Base-by-base conservation (phyloP, 2,888 invertebrate genomes). In the Sphaerophoria rueppellii region DNA sequence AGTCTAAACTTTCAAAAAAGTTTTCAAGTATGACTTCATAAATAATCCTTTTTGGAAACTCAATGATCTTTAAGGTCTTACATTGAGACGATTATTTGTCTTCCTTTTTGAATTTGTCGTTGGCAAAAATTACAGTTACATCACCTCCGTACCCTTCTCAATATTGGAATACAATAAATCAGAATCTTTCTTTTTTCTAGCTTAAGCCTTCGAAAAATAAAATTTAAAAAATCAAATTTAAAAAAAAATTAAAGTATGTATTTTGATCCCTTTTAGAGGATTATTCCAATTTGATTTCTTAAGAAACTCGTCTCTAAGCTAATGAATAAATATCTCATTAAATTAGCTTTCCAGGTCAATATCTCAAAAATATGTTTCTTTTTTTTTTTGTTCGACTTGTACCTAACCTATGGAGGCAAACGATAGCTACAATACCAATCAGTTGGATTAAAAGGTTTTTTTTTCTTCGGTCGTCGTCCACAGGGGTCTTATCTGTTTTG, bases 321-420 rank as follows among this genome's bases (percentile, higher is more conserved):
- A 72, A 80, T 81, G 85, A 85, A 85, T 85, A 85, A 85, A 81
- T 73, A 73, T 76, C 73, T 81, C 81, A 76, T 85, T 81, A 81
- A 81, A 76, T 73, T 73, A 76, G 85, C 69, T 70, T 85, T 73
- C 52, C 57, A 80, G 70, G 57, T 67, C 61, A 81, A 81, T 85
- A 70, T 73, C 76, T 85, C 81, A 81, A 81, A 85, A 76, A 72
- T 73, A 76, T 81, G 72, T 81, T 69, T 61, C 46, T 46, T 34
- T 11, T 40, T 37, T 52, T 54, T 54, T 54, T 54, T 9, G 54
- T 37, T 9, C 52, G n/a, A 52, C 52, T 52, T 52, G 57, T 58
- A 58, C 50, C 24, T 24, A 24, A 69, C 40, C 50, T 65, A 37
- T 54, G 63, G 65, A 48, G 50, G 46, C 35, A 57, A 70, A 24